Base-by-base conservation (phyloP, 2,888 invertebrate genomes). In the Eumerus sabulonum region DNA sequence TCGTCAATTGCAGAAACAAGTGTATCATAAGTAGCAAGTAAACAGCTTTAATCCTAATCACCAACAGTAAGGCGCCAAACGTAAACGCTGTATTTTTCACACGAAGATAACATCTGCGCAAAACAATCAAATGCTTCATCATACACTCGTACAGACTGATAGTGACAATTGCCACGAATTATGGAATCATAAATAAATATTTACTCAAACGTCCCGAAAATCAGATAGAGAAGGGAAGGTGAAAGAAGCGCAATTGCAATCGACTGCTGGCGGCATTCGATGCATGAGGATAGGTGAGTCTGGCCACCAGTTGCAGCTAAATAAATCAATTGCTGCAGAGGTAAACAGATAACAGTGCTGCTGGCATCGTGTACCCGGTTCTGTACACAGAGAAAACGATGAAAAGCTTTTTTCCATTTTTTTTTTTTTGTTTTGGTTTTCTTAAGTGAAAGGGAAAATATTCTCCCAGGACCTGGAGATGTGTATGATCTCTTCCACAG, bases 381-480 rank as follows among this genome's bases (percentile, higher is more conserved):
- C 7, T 35, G 13, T 13, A 14, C 7, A 27, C 3, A 27, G 27
- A 4, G 27, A 27, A 27, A 27, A 27, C 27, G 27, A 27, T 7
- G 7, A 27, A n/a, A n/a, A n/a, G n/a, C n/a, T n/a, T n/a, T n/a
- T n/a, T n/a, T n/a, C n/a, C n/a, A n/a, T n/a, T n/a, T 44, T 47
- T 53, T 35, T 51, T 36, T 9, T 51, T 16, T 16, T 36, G 9
- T 36, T 53, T 68, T 36, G 57, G 3, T 27, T 7, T 59, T 68
- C 63, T 68, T 74, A 79, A 79, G 79, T 79, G 79, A 79, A 79
- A 79, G 79, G 79, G 79, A 79, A 79, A 79, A 74, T 79, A 79
- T 79, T 79, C 79, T 79, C 79, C 79, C 79, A 79, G 79, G 79
- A 79, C 74, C 74, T 68, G n/a, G n/a, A n/a, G n/a, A n/a, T n/a